A percentile compares a stretch with the other conserved stretches of the same genome.
Conservation (phyloP, 2,797 vertebrate species). For the Echiichthys vipera region DNA sequence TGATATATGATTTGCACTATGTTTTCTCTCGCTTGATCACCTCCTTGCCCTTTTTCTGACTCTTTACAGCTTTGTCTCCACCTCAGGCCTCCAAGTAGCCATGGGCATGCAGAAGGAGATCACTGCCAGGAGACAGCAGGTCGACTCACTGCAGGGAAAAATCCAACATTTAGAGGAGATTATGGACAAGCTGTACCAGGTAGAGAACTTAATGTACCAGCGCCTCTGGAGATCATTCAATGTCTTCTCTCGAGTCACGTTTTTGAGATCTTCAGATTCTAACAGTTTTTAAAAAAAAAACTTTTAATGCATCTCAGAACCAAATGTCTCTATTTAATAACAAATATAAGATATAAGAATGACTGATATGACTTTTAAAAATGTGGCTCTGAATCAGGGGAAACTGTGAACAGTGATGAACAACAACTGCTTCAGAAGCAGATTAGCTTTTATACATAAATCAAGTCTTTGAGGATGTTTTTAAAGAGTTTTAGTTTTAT, state of each 20-base stretch:
- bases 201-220: constrained; percentile 50
- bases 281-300: too few relatives aligned
- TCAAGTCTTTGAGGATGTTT: not conserved
- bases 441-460: not conserved
- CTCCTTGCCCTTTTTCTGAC: not conserved
- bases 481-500: not conserved
- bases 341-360: not conserved
- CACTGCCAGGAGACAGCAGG: constrained; percentile 87
- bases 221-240: not conserved
- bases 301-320: too few relatives aligned
- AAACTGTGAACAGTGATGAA: too few relatives aligned
- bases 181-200: constrained; percentile 83
- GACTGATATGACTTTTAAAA: not conserved
- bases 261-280: not conserved
- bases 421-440: not conserved
- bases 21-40: not conserved
- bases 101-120: constrained; percentile 90
- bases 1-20: not conserved
- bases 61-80: not conserved
- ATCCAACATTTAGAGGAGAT: constrained; percentile 89
- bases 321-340: not conserved
- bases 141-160: constrained; percentile 87
- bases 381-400: not conserved
- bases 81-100: constrained; percentile 87
- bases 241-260: not conserved